phyloP scores from a whole-genome alignment of 2,113 vertebrate species.

The Myiagra hebetior region DNA sequence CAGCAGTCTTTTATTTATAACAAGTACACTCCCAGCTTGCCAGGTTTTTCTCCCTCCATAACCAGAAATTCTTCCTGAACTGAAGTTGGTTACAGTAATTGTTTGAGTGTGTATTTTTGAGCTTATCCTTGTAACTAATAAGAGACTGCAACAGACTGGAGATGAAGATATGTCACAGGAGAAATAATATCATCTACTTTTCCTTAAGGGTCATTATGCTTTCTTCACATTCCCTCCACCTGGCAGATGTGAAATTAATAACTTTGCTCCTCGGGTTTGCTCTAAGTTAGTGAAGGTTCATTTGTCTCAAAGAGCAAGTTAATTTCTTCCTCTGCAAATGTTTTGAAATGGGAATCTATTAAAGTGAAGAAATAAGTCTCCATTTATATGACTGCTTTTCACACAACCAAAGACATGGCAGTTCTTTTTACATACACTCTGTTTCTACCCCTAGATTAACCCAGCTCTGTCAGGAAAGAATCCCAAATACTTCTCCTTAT shows the following conservation, averaged over 20 bases:
- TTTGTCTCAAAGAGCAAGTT: constrained; percentile 26
- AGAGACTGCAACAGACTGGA: not conserved
- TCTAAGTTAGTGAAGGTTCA: not conserved
- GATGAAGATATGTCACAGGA: not conserved
- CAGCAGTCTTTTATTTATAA: not conserved
- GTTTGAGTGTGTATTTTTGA: not conserved
- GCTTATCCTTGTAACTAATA: not conserved
- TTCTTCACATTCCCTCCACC: not conserved
- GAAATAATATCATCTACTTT: not conserved
- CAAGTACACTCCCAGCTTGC: not conserved
- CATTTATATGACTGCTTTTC: not conserved
- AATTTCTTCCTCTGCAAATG: constrained; percentile 41
- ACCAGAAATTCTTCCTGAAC: not conserved
- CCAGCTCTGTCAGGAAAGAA: not conserved
- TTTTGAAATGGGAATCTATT: constrained; percentile 43
- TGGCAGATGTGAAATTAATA: constrained; percentile 35
- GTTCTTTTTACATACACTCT: not conserved
- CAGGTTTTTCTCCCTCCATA: not conserved
- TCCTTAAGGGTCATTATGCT: constrained; percentile 21
- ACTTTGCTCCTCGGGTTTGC: constrained; percentile 1
- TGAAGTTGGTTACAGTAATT: not conserved
- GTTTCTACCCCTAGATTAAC: not conserved
- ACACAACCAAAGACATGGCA: not conserved
- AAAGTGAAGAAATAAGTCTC: not conserved
- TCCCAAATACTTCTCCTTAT: not conserved